Evolutionary conservation across 1,140 invertebrate species (phyloP), one percentile per base, ranked within the genome.

Genomic region (Pogonognathellus flavescens): DNA sequence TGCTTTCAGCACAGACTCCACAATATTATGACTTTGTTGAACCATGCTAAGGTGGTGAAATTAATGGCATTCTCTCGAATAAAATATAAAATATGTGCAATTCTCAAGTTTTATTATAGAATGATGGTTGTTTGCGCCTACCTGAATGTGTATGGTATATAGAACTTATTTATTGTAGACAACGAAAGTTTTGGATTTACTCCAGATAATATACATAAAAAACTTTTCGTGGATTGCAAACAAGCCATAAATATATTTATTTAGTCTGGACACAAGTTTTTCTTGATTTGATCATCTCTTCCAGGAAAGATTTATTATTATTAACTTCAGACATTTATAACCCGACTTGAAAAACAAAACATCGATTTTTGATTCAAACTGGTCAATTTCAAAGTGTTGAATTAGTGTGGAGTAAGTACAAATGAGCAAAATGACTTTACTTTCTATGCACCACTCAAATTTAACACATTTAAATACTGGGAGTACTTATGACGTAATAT

Each of bases 281-380:
- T 76, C 31, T 76, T n/a, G 10, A 76, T 76, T 50, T 31, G 8
- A 49, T 76, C 70, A 49, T 50, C 18, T 76, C 49, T n/a, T 76
- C 41, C 31, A 25, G 20, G 8, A 76, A n/a, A 76, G 70, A 76
- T 76, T 76, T 76, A 76, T 76, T 76, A 20, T 76, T 76, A 76
- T 49, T 49, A 76, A 76, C 41, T 41, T 76, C 7, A 14, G 70
- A 76, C 70, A 50, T 76, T 76, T 76, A 76, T 76, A 76, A 31
- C 41, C 16, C 41, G 0, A n/a, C 70, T 76, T 50, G 49, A 9
- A 76, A 76, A 76, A 31, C 41, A 49, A 14, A 50, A 50, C 70
- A 41, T 41, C 6, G 2, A 41, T 41, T 41, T 41, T 41, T 41
- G 6, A 41, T 41, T 6, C 1, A 41, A 41, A 41, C 31, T 41